phyloP scores from a whole-genome alignment of 1,140 invertebrate genomes.

The Bombus difficillimus region DNA sequence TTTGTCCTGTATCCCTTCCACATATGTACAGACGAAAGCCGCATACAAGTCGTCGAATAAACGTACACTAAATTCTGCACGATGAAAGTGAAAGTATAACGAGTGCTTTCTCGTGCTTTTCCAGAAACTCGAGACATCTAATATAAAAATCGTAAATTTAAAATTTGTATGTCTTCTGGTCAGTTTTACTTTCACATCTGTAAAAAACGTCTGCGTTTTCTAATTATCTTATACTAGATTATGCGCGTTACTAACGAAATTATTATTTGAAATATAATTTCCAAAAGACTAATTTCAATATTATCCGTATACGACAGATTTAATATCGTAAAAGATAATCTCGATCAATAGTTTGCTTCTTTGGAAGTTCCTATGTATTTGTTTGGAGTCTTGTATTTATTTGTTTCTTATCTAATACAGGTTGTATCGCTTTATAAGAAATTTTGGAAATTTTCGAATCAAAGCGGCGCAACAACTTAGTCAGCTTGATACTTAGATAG shows the following conservation, averaged over 20 bases:
- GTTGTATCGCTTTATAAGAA: too few relatives aligned
- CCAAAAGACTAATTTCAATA: too few relatives aligned
- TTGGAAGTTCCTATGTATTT: background rate
- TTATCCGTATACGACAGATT: too few relatives aligned
- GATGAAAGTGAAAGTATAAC: background rate
- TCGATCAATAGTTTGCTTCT: background rate
- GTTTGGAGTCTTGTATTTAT: background rate
- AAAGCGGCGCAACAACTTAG: background rate
- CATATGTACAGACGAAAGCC: background rate
- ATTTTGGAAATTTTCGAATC: background rate
- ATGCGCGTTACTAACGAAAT: too few relatives aligned
- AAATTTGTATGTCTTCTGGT: background rate
- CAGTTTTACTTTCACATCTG: too few relatives aligned
- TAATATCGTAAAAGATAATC: too few relatives aligned
- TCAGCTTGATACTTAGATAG: background rate
- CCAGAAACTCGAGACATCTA: background rate
- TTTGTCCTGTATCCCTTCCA: background rate
- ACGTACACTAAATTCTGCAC: too few relatives aligned
- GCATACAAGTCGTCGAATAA: background rate
- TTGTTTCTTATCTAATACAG: background rate
- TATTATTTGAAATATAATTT: too few relatives aligned
- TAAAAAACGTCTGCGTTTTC: too few relatives aligned
- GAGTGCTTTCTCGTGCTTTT: background rate
- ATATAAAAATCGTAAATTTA: background rate
- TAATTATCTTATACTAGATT: background rate